Evolutionary conservation across 2,797 vertebrate species (phyloP), one percentile per base, ranked within the genome.

Genomic region (Anguilla marmorata): DNA sequence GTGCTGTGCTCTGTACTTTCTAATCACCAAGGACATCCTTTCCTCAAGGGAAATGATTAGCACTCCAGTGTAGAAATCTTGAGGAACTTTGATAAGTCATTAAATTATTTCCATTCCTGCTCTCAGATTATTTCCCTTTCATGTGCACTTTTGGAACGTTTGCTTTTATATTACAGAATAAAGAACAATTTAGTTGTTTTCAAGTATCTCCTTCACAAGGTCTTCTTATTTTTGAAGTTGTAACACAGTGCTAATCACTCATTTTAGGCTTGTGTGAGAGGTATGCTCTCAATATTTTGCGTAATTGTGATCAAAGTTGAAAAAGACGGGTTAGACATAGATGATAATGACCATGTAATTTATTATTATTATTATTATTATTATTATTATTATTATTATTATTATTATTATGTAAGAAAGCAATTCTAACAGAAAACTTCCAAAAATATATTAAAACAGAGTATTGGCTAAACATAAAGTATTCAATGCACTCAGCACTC

Each of bases 21-120:
- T 96, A 96, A 96, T 94, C 95, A 94, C 95, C 91, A 93, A 95
- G 95, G 95, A 95, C 93, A 92, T 89, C 54, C 88, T 91, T 93
- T 90, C 90, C 95, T 94, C 93, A 41, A 89, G 94, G 95, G 95
- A 95, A 94, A 94, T 95, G 94, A 95, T 96, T 96, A 96, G 93
- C 93, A 94, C 91, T 93, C 91, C 90, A 87, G 91, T 93, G 93
- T 93, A 92, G 92, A 93, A 94, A 93, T 95, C 92, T 93, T 92
- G 95, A 94, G 90, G 89, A 94, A 95, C 96, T 96, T 96, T 96
- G 95, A 96, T 96, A 95, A 96, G 94, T 95, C 96, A 96, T 96
- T 96, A 95, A 95, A 95, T 91, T 94, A 93, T 94, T 95, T 94
- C 89, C 93, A 91, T 95, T 95, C 93, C 94, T 92, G 94, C 91